These are phyloP conservation scores for Chaetodon trifascialis DNA, from an alignment of 2,113 vertebrate genomes.

Conservation along the genomic window DNA sequence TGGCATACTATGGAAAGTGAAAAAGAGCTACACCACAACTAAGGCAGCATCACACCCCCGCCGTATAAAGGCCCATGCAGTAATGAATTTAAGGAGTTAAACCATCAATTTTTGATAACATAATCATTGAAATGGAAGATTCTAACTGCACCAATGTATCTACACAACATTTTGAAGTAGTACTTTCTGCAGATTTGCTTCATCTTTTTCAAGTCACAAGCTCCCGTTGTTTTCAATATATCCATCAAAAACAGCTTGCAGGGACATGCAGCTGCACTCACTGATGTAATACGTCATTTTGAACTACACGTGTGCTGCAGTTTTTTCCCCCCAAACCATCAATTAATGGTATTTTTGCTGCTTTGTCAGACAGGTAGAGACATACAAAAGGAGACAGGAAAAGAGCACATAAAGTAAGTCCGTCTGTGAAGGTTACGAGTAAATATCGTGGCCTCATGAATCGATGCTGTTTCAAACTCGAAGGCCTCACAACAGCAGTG, in stretches of 20 bases:
- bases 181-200: not conserved
- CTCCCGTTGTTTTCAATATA: constrained; percentile 9
- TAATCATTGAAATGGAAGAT: not conserved
- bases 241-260: constrained; percentile 26
- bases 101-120: not conserved
- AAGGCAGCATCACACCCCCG: not conserved
- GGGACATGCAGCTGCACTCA: constrained; percentile 20
- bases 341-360: constrained; percentile 3
- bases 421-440: not conserved
- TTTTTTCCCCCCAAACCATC: not conserved
- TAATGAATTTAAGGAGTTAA: not conserved
- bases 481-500: not conserved
- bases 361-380: not conserved
- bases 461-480: not conserved
- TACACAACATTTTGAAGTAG: not conserved
- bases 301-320: not conserved
- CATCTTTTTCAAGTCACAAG: not conserved
- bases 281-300: not conserved
- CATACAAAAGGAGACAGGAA: not conserved
- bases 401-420: too few relatives aligned
- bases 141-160: not conserved
- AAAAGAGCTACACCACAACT: not conserved
- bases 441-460: not conserved
- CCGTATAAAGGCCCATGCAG: not conserved
- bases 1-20: not conserved